Percentiles rank a stretch among this genome's conserved stretches.
phyloP scores from a whole-genome alignment of 2,888 invertebrate genomes.

The Microplitis manilae region DNA sequence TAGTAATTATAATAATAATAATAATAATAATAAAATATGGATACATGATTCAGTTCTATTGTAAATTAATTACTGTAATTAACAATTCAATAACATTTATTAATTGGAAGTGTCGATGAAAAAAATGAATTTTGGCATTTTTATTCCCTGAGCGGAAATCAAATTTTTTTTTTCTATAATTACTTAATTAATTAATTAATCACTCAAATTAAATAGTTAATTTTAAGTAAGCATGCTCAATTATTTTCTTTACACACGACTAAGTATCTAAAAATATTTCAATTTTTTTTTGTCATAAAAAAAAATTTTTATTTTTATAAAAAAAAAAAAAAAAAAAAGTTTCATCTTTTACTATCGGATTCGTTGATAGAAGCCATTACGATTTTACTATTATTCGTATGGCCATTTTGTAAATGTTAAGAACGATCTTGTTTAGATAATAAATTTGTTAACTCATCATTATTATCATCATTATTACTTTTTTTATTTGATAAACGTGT shows the following conservation, averaged over 20 bases:
- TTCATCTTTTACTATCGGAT: slow-evolving; percentile 5
- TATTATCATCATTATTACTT: slow-evolving; percentile 59
- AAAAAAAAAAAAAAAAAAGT: background rate
- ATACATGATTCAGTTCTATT: background rate
- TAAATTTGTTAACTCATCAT: slow-evolving; percentile 65
- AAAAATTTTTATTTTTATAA: background rate
- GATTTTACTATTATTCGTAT: slow-evolving; percentile 46
- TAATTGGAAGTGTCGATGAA: slow-evolving; percentile 29
- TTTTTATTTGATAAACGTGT: slow-evolving; percentile 55
- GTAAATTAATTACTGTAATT: background rate
- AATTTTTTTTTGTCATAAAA: background rate
- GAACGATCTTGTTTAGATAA: slow-evolving; percentile 61
- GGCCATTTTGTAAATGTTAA: slow-evolving; percentile 66
- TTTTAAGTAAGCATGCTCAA: background rate
- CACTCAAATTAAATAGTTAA: background rate
- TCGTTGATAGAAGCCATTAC: slow-evolving; percentile 52
- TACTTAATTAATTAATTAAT: slow-evolving; percentile 24
- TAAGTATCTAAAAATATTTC: slow-evolving; percentile 23
- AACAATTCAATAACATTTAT: background rate
- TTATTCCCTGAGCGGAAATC: slow-evolving; percentile 60
- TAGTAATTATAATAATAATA: background rate
- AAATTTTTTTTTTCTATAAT: background rate
- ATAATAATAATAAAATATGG: background rate
- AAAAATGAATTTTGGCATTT: slow-evolving; percentile 57
- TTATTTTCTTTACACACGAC: background rate